phyloP scores from a whole-genome alignment of 1,140 invertebrate genomes.

The Heliconius hermathena region DNA sequence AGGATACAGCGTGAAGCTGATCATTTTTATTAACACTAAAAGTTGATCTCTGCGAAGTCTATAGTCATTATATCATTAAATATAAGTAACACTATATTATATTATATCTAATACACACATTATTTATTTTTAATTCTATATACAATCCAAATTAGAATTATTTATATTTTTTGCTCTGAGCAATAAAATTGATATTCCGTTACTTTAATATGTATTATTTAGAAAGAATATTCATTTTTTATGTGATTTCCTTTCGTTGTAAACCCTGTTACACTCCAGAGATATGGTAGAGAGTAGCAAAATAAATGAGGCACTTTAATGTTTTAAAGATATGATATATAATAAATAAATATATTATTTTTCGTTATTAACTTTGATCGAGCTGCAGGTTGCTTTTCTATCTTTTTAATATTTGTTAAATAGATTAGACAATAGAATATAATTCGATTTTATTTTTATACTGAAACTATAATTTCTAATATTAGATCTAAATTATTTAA shows the following conservation, averaged over 20 bases:
- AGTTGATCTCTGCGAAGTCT: slow-evolving; percentile 24
- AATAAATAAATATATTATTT: neutral
- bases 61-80: slow-evolving; percentile 22
- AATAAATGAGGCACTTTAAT: slow-evolving; percentile 52
- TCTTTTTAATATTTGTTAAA: neutral
- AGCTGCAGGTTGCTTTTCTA: neutral
- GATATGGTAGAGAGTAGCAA: slow-evolving; percentile 50
- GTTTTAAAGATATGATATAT: slow-evolving; percentile 12
- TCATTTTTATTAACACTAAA: neutral
- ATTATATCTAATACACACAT: slow-evolving; percentile 27
- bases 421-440: neutral
- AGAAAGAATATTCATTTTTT: slow-evolving; percentile 14
- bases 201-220: neutral
- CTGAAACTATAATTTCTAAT: slow-evolving; percentile 8
- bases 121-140: slow-evolving; percentile 4
- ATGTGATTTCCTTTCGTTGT: slow-evolving; percentile 25
- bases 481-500: slow-evolving; percentile 24
- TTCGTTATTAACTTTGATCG: neutral
- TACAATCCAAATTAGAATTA: slow-evolving; percentile 2
- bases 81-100: slow-evolving; percentile 25
- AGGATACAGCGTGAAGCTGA: no score
- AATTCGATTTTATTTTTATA: neutral
- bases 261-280: slow-evolving; percentile 60
- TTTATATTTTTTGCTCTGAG: slow-evolving; percentile 9
- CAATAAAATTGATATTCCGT: slow-evolving; percentile 11